Evolutionary conservation across 2,113 vertebrate species (phyloP), one percentile per base, ranked within the genome.

Genomic region (Elanoides forficatus): DNA sequence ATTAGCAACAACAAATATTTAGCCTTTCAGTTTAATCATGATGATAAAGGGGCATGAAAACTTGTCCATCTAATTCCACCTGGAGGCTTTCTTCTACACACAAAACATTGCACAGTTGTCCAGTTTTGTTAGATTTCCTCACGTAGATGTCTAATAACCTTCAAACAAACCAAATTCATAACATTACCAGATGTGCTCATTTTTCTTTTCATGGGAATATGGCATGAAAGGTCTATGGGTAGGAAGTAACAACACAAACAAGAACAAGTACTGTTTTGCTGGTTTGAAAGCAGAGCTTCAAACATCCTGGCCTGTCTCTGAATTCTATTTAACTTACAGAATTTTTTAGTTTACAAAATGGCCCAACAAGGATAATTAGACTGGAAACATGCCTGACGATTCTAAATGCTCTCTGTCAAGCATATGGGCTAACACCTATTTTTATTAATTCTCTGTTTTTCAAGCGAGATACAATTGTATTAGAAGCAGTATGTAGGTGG

Each of bases 371-470:
- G 85, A 86, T 90, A 95, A 90, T 83, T 40, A 82, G 79, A 27
- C 50, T 68, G 52, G 84, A 88, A 90, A 43, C 67, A 62, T 4
- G 13, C 53, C 58, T 75, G 92, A 30, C 17, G 58, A 58, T 81
- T 88, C 85, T 36, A 92, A 94, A 92, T 42, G 34, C 59, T 56
- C 42, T 93, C 86, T 95, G 72, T 93, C 52, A 95, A 73, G 72
- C 71, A 66, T 10, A 92, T 5, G 56, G 55, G 56, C 78, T 81
- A 96, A 93, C 53, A 52, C 26, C 50, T 80, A 34, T 56, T 89
- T 95, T 94, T 85, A 91, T 92, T 71, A 96, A 95, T 92, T 93
- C 66, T 63, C 71, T 91, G 72, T 26, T 88, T 93, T 96, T 45
- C 53, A 65, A 90, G 85, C 36, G 52, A 90, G 72, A 94, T 74